Conservation (phyloP, 2,113 vertebrate genomes). For the Sterna hirundo region DNA sequence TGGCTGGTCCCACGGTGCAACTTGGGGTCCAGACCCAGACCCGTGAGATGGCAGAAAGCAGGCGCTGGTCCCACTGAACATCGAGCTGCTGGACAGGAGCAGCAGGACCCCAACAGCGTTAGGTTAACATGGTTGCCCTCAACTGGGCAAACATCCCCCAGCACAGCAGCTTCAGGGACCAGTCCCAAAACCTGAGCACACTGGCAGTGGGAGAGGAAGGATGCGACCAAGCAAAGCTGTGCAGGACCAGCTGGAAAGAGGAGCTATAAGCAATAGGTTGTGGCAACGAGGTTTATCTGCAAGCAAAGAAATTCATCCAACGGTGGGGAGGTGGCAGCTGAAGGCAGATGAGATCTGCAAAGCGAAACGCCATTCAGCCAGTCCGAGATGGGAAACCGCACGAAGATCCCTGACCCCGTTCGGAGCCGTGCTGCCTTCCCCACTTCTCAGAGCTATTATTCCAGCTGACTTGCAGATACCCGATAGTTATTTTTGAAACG, state of each 20-base stretch:
- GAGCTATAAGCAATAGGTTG: background rate
- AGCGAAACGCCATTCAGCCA: background rate
- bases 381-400: background rate
- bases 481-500: background rate
- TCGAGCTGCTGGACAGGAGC: background rate
- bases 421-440: background rate
- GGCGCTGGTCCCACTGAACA: background rate
- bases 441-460: conserved; percentile 2
- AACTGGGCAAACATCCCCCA: background rate
- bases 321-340: background rate
- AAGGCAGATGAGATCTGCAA: background rate
- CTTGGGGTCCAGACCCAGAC: accelerated
- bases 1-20: accelerated
- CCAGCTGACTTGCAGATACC: conserved; percentile 33
- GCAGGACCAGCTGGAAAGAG: background rate
- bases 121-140: background rate
- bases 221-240: background rate
- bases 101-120: background rate
- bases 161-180: background rate
- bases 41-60: background rate
- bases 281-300: background rate
- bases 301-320: background rate
- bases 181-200: background rate
- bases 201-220: background rate
- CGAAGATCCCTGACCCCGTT: background rate